Evolutionary conservation across 2,888 invertebrate species (phyloP).

Genomic region (Nymphalis c-album): DNA sequence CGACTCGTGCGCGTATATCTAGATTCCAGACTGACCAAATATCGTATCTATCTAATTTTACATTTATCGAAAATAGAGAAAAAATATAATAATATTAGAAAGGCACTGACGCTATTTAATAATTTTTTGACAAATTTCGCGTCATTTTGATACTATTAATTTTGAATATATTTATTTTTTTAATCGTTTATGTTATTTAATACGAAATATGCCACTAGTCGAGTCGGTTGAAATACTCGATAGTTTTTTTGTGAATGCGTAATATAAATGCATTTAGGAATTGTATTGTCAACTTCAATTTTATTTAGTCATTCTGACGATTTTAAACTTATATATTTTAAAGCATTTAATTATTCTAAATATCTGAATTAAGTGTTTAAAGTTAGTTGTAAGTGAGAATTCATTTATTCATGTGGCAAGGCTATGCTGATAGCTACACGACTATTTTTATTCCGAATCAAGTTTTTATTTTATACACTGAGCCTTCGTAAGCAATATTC

Average conservation of each 20-base stretch:
- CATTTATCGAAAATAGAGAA: conserved; percentile 10
- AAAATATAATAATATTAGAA: background rate
- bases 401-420: conserved; percentile 16
- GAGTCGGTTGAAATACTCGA: conserved; percentile 18
- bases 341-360: conserved; percentile 25
- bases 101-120: background rate
- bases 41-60: conserved; percentile 1
- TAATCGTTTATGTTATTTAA: conserved; percentile 4
- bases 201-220: background rate
- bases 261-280: conserved; percentile 31
- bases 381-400: conserved; percentile 24
- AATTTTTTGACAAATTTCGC: background rate
- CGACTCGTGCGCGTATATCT: conserved; percentile 25
- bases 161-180: conserved; percentile 11
- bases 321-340: conserved; percentile 17
- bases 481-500: background rate
- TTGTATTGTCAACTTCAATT: conserved; percentile 15
- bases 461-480: conserved; percentile 1
- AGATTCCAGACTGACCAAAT: conserved; percentile 27
- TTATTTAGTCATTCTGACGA: conserved; percentile 12
- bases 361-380: conserved; percentile 24
- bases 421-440: conserved; percentile 26
- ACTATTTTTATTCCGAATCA: conserved; percentile 4
- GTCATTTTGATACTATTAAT: conserved; percentile 6
- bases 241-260: conserved; percentile 18